Conservation (phyloP, 2,888 invertebrate species). For the Lithophane socia region DNA sequence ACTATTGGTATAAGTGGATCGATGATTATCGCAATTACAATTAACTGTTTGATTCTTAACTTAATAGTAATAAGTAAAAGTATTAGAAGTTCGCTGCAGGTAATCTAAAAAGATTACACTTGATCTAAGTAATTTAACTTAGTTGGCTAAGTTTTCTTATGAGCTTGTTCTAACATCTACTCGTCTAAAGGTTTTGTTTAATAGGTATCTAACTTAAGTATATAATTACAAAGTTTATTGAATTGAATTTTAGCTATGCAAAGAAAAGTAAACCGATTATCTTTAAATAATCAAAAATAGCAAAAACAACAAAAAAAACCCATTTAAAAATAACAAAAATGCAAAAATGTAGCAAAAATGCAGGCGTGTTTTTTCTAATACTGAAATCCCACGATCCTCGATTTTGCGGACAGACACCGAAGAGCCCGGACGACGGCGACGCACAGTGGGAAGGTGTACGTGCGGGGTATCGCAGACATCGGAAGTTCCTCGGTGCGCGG, state of each 20-base stretch:
- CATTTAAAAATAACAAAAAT: no score
- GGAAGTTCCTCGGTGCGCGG: no score
- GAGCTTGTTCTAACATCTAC: conserved; percentile 20
- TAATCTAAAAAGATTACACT: conserved; percentile 48
- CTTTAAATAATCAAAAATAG: not conserved
- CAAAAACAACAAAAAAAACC: no score
- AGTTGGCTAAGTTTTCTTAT: not conserved
- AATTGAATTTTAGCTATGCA: not conserved
- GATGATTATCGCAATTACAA: not conserved
- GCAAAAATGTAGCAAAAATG: not conserved
- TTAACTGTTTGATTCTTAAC: not conserved
- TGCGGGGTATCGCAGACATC: no score
- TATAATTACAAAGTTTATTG: not conserved
- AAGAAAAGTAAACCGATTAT: not conserved
- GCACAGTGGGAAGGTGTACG: no score
- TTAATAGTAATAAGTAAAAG: not conserved
- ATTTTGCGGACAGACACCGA: no score
- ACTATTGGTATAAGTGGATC: not conserved
- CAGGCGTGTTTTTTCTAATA: no score
- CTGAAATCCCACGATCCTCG: no score
- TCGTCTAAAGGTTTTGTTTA: conserved; percentile 11
- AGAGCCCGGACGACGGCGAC: no score
- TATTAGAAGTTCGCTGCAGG: conserved; percentile 17
- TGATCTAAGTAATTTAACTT: conserved; percentile 33
- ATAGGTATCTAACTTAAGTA: not conserved